phyloP scores from a whole-genome alignment of 1,140 invertebrate species.

The Drosophila funebris region DNA sequence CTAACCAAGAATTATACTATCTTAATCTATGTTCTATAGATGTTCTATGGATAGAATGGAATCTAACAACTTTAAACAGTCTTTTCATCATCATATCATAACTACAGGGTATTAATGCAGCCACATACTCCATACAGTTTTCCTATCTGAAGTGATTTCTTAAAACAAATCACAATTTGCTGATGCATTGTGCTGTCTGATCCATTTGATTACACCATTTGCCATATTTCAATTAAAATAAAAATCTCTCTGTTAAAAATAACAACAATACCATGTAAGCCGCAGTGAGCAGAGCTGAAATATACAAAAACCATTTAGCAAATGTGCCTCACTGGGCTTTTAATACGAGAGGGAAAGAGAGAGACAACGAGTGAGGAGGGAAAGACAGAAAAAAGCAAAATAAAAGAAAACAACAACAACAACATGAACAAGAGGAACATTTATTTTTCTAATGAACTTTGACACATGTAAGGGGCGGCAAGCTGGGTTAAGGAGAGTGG shows the following conservation, averaged over 20 bases:
- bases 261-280: slow-evolving; percentile 6
- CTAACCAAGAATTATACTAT: too few species aligned
- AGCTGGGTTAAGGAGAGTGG: neutral
- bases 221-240: slow-evolving; percentile 60
- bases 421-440: slow-evolving; percentile 34
- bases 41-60: too few species aligned
- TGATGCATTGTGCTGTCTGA: slow-evolving; percentile 30
- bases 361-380: neutral
- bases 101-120: neutral
- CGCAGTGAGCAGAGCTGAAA: neutral
- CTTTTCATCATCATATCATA: neutral
- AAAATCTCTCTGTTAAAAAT: too few species aligned
- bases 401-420: slow-evolving; percentile 14
- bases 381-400: slow-evolving; percentile 22
- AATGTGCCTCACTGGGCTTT: slow-evolving; percentile 10
- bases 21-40: too few species aligned
- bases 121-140: neutral
- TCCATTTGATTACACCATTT: slow-evolving; percentile 46
- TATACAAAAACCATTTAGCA: slow-evolving; percentile 36
- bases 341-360: neutral
- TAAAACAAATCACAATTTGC: slow-evolving; percentile 39
- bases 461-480: slow-evolving; percentile 48
- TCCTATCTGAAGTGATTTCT: too few species aligned
- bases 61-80: too few species aligned
- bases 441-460: slow-evolving; percentile 74